Evolutionary conservation across 2,113 vertebrate species (phyloP).

Genomic region (Uropsilus gracilis): DNA sequence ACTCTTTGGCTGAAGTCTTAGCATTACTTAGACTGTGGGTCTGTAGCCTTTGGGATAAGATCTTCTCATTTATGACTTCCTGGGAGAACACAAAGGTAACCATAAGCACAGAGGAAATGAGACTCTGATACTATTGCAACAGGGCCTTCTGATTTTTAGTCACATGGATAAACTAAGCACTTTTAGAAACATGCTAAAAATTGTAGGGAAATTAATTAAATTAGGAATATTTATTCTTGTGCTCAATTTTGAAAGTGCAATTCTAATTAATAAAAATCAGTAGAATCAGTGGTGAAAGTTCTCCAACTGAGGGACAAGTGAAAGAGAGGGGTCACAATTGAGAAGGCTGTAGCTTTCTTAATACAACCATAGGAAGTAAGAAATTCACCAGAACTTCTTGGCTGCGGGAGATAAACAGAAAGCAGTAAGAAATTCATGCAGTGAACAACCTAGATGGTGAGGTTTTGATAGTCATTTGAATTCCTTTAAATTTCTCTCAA

Average conservation of each 20-base stretch:
- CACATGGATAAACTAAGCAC: not conserved
- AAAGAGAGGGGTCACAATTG: not conserved
- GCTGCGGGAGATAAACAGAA: not conserved
- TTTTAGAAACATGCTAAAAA: not conserved
- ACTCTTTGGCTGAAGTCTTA: not conserved
- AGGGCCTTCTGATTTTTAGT: conserved; percentile 13
- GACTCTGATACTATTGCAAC: not conserved
- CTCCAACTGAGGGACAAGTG: not conserved
- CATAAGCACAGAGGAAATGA: not conserved
- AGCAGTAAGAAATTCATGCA: not conserved
- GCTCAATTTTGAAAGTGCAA: not conserved
- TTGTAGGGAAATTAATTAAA: not conserved
- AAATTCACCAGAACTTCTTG: not conserved
- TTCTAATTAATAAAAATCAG: not conserved
- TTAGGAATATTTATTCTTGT: not conserved
- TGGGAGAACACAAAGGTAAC: not conserved
- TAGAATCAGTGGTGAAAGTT: not conserved
- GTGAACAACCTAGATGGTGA: not conserved
- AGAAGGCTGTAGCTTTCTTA: not conserved
- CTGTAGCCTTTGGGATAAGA: not conserved
- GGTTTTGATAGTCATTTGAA: not conserved
- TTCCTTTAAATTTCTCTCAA: not conserved
- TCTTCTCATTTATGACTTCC: not conserved
- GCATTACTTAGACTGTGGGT: not conserved
- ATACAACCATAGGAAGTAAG: not conserved